Percentiles rank a stretch among this genome's conserved stretches.
These are phyloP conservation scores for Arbacia lixula DNA, from an alignment of 53 echinoderm and acorn worm species.

Conservation along the genomic window DNA sequence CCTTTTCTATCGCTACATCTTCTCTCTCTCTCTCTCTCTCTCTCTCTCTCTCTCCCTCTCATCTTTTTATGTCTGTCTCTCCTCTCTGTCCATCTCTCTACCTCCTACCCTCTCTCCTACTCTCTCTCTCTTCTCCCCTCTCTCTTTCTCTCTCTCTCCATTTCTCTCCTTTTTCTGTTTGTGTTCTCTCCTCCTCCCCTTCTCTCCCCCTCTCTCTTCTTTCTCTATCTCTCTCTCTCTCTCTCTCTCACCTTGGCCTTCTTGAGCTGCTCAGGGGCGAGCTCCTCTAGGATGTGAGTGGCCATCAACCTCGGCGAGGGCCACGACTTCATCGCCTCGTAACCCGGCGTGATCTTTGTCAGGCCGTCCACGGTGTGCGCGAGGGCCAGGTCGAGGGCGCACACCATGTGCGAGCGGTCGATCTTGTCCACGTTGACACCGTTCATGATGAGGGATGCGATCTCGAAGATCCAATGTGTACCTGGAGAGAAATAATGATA, in stretches of 20 bases:
- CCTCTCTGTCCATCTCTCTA: not conserved
- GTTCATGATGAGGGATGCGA: constrained; percentile 49
- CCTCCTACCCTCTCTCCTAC: not conserved
- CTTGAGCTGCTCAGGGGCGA: constrained; percentile 63
- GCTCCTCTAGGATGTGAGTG: constrained; percentile 47
- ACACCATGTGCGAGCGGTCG: constrained; percentile 57
- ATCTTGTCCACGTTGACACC: constrained; percentile 57
- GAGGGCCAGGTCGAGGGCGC: constrained; percentile 59
- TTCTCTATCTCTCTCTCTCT: not conserved
- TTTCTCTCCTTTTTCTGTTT: not conserved
- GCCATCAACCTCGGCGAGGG: constrained; percentile 53
- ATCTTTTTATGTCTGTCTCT: not conserved
- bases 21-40: not conserved
- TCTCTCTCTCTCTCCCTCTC: not conserved
- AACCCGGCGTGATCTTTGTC: constrained; percentile 32
- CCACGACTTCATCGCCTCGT: constrained; percentile 34
- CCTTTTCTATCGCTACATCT: not conserved
- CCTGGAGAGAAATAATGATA: constrained; percentile 51
- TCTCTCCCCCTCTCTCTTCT: not conserved
- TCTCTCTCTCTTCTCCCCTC: not conserved
- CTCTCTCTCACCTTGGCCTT: constrained; percentile 70
- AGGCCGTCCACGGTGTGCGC: constrained; percentile 41
- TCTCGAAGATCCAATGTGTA: constrained; percentile 76
- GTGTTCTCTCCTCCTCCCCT: not conserved
- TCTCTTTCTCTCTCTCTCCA: not conserved